These are phyloP conservation scores for Agrochola lychnidis DNA, from an alignment of 2,888 invertebrate genomes.

Conservation along the genomic window DNA sequence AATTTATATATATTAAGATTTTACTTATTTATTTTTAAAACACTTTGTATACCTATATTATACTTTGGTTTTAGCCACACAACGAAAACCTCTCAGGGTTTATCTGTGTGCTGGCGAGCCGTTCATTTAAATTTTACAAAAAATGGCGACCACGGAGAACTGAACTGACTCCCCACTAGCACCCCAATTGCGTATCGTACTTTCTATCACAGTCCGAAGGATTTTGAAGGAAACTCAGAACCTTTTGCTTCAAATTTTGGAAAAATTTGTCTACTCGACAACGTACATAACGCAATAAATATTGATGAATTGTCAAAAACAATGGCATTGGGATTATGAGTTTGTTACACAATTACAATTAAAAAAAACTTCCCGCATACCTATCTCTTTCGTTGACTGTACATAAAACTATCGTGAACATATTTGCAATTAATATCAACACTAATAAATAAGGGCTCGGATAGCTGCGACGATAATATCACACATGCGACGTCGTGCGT, in stretches of 20 bases:
- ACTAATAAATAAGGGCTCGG: conserved; percentile 76
- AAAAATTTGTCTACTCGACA: not conserved
- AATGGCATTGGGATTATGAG: no score
- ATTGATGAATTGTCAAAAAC: not conserved
- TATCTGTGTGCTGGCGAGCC: no score
- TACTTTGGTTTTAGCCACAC: no score
- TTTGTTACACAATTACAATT: no score
- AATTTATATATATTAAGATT: no score
- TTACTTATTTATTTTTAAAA: no score
- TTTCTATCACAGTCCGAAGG: no score
- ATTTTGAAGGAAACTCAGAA: no score
- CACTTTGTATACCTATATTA: no score
- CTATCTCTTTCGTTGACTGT: not conserved
- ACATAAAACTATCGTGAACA: conserved; percentile 66
- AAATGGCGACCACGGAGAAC: not conserved
- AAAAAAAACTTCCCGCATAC: not conserved
- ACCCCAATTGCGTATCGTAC: no score
- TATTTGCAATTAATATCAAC: conserved; percentile 76
- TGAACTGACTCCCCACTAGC: not conserved
- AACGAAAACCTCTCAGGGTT: no score
- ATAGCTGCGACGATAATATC: conserved; percentile 75
- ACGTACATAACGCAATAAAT: not conserved
- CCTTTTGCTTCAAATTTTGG: not conserved
- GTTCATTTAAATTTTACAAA: no score
- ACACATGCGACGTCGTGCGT: conserved; percentile 80